phyloP scores from a whole-genome alignment of 2,888 invertebrate genomes.

The Macrosiphum euphorbiae region DNA sequence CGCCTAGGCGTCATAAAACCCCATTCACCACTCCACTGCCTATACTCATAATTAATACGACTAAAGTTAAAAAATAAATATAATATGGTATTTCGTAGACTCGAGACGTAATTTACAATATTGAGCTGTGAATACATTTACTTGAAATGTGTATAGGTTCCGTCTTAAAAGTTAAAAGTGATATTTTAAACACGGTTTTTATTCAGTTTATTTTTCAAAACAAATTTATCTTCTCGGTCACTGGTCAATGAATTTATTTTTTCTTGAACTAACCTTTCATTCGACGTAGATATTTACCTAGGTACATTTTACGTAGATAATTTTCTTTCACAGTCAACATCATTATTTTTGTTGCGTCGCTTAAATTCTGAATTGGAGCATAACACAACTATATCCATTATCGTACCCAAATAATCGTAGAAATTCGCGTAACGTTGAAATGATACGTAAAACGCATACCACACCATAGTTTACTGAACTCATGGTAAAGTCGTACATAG shows the following conservation, averaged over 20 bases:
- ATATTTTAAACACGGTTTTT: not conserved
- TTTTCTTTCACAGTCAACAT: not conserved
- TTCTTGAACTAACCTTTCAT: not conserved
- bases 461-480: not conserved
- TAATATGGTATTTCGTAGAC: not conserved
- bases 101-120: not conserved
- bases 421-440: not conserved
- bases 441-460: not conserved
- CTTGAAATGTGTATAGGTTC: not conserved
- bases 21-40: no score
- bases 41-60: not conserved
- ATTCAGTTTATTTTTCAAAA: not conserved
- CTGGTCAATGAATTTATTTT: not conserved
- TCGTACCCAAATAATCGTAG: not conserved
- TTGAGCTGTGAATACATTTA: not conserved
- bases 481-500: not conserved
- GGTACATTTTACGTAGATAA: not conserved
- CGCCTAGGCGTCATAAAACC: no score
- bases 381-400: not conserved
- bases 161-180: not conserved
- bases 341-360: not conserved
- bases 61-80: not conserved
- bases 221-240: not conserved
- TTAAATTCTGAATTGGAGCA: not conserved
- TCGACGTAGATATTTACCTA: not conserved